A percentile compares a stretch with the other conserved stretches of the same genome.
phyloP scores from a whole-genome alignment of 2,113 vertebrate species.

The Phocoena phocoena region DNA sequence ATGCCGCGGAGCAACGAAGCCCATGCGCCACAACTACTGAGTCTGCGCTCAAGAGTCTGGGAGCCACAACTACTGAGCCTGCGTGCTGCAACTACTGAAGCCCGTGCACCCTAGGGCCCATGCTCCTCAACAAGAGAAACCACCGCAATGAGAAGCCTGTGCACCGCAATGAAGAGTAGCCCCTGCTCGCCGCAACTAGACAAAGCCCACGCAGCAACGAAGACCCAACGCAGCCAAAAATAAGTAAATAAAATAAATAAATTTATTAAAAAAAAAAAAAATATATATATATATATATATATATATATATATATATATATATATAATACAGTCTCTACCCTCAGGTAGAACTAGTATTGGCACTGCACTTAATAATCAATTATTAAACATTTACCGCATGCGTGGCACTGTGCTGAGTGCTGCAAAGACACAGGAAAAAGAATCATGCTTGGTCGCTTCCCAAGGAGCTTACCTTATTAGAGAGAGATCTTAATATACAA shows the following conservation, averaged over 20 bases:
- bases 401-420: not conserved
- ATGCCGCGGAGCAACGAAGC: too few species aligned
- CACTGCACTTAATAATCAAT: not conserved
- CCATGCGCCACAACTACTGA: too few species aligned
- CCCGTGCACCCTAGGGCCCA: too few species aligned
- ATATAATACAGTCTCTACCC: not conserved
- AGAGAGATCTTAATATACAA: not conserved
- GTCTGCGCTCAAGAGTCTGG: too few species aligned
- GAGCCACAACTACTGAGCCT: too few species aligned
- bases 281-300: not conserved
- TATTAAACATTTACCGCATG: not conserved
- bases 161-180: too few species aligned
- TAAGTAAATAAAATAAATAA: not conserved
- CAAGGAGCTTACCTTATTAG: not conserved
- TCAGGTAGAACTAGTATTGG: not conserved
- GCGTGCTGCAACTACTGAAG: too few species aligned
- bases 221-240: not conserved
- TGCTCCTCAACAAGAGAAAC: too few species aligned
- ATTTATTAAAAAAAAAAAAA: too few species aligned
- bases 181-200: too few species aligned
- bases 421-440: not conserved
- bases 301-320: not conserved
- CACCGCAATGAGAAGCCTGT: too few species aligned
- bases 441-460: not conserved
- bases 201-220: too few species aligned